Conservation (phyloP, 2,113 vertebrate genomes). For the Bagarius yarrelli region DNA sequence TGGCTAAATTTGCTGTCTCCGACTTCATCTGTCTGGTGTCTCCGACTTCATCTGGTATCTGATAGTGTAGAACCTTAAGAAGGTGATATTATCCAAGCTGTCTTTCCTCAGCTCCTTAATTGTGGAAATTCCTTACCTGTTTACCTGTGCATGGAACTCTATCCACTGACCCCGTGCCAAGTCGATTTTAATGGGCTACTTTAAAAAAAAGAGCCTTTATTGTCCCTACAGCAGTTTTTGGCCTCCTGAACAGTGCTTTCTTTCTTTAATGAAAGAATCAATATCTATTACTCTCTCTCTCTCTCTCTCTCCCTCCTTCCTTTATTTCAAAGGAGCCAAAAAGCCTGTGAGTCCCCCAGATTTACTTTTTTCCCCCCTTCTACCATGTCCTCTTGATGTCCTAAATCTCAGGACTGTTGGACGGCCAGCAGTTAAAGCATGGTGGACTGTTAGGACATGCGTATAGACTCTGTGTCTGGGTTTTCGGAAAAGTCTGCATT, state of each 20-base stretch:
- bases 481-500: not conserved
- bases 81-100: slow-evolving; percentile 55
- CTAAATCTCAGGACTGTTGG: slow-evolving; percentile 33
- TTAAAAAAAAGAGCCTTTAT: slow-evolving; percentile 72
- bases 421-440: slow-evolving; percentile 34
- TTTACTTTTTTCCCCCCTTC: slow-evolving; percentile 48
- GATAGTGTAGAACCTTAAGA: slow-evolving; percentile 14
- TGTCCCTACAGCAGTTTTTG: slow-evolving; percentile 63
- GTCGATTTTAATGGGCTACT: slow-evolving; percentile 66
- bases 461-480: slow-evolving; percentile 1
- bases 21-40: slow-evolving; percentile 16
- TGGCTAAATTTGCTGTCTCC: not conserved
- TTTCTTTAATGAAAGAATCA: slow-evolving; percentile 70
- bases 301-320: slow-evolving; percentile 42
- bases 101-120: slow-evolving; percentile 72
- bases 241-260: slow-evolving; percentile 69
- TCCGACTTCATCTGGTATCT: slow-evolving; percentile 8
- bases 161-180: slow-evolving; percentile 60
- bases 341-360: slow-evolving; percentile 55
- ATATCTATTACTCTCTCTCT: slow-evolving; percentile 56
- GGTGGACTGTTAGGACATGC: slow-evolving; percentile 6
- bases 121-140: slow-evolving; percentile 69
- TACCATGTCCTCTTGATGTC: slow-evolving; percentile 47
- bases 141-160: slow-evolving; percentile 64
- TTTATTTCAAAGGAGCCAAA: slow-evolving; percentile 50